Evolutionary conservation across 2,888 invertebrate genomes (phyloP), one percentile per base, ranked within the genome.

Genomic region (Gymnocheta viridis): DNA sequence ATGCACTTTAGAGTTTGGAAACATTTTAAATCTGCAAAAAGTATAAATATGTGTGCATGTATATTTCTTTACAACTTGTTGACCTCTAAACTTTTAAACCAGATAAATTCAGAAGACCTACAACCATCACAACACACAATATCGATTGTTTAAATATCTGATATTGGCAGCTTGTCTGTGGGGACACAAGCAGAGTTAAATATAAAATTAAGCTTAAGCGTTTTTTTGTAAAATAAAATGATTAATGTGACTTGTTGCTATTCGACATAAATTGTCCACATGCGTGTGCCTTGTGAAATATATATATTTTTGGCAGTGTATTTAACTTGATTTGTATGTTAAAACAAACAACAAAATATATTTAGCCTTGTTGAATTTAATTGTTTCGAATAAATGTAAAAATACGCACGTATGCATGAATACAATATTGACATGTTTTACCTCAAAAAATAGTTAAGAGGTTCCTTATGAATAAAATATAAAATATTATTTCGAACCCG

Each of bases 331-430:
- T 27, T 60, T 67, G 27, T 58, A 35, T 58, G 47, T 67, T 67
- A 58, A 77, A 47, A 27, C 29, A 9, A 77, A 38, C 54, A 62
- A 41, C 27, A 62, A 74, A 44, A 76, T 58, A 19, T 32, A 41
- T 49, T 78, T 82, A 73, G 66, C 82, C 82, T 73, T 82, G 82
- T 47, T 82, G 67, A 44, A 69, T 69, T 78, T 69, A 82, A 73
- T 69, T 82, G 78, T 73, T 73, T 74, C 17, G 4, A 3, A 7
- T 17, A 19, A 67, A 56, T 49, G 41, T 49, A n/a, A 41, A 62
- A 56, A 56, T 58, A 58, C 58, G 24, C 32, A 44, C 19, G 38
- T 49, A 27, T 51, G 38, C 22, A n/a, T 32, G 14, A 24, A 27
- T 19, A 49, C 17, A n/a, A 32, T 44, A 24, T 67, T 62, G n/a